Percentiles rank a stretch among this genome's conserved stretches.
These are phyloP conservation scores for Clusia tigrina DNA, from an alignment of 2,888 invertebrate genomes.

Conservation along the genomic window DNA sequence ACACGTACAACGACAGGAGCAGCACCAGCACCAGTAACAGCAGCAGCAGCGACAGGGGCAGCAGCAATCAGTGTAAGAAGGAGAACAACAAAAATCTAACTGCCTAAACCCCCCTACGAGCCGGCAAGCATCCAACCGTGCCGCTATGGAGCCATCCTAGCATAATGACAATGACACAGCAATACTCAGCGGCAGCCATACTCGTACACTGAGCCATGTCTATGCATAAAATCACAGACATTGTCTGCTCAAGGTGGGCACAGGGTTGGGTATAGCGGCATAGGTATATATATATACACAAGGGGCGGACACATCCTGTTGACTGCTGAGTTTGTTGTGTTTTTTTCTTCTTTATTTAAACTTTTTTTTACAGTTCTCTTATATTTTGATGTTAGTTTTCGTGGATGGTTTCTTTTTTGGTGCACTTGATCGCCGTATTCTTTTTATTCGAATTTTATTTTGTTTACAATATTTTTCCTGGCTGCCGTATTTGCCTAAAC, in stretches of 20 bases:
- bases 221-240: neutral
- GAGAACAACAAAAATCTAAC: slow-evolving; percentile 11
- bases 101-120: too few relatives aligned
- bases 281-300: neutral
- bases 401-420: too few relatives aligned
- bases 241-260: neutral
- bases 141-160: neutral
- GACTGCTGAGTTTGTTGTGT: slow-evolving; percentile 1
- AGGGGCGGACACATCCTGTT: neutral
- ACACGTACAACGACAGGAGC: too few relatives aligned
- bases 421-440: too few relatives aligned
- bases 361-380: neutral
- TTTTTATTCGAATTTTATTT: too few relatives aligned
- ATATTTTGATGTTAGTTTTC: neutral
- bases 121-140: neutral
- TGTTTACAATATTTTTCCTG: too few relatives aligned
- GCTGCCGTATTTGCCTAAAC: too few relatives aligned
- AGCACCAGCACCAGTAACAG: too few relatives aligned
- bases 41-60: neutral
- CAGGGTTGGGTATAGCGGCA: neutral
- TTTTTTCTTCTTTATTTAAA: slow-evolving; percentile 40
- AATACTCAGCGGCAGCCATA: neutral
- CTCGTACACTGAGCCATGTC: neutral
- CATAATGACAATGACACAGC: slow-evolving; percentile 45
- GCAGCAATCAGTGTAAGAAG: neutral